Base-by-base conservation (phyloP, 2,888 invertebrate genomes). In the Ceriagrion tenellum region DNA sequence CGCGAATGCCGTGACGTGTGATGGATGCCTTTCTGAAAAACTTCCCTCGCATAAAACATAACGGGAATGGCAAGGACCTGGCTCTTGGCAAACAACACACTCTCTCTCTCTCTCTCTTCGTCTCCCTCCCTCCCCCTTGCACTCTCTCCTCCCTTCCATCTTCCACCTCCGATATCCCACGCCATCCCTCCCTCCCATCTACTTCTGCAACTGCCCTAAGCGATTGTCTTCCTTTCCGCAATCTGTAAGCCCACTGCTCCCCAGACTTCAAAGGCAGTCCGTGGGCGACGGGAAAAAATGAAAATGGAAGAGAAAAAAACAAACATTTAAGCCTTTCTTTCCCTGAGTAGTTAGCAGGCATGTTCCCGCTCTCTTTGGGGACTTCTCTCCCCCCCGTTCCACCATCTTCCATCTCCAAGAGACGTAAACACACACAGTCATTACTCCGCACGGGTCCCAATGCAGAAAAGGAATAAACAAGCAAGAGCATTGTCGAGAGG, bases 181-280 rank as follows among this genome's bases (percentile, higher is more conserved):
- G 0, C 91, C n/a, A n/a, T 35, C 59, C 20, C 47, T 47, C 8
- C 47, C 47, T 4, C n/a, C n/a, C 16, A 35, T 30, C 59, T 0
- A 3, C 59, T 35, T 8, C 91, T 0, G 12, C 91, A 30, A 10
- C 63, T 23, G 35, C 47, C 20, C 69, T 18, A n/a, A 69, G 47
- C 63, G 93, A 47, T 40, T n/a, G 93, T 69, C 93, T 93, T n/a
- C n/a, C n/a, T n/a, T 93, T 93, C 93, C 93, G 93, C 93, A 93
- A 74, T 93, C 93, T 93, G 47, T 4, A 74, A 69, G 81, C 74
- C 91, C 93, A 74, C 91, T 59, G 56, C 59, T 81, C 81, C 18
- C 20, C 59, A 23, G 35, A 20, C 91, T 30, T 91, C 91, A 59
- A 91, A 74, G 93, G 69, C 40, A 93, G 55, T 93, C 69, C 69